phyloP scores from a whole-genome alignment of 2,888 invertebrate genomes.

The Trachelus iudaicus region DNA sequence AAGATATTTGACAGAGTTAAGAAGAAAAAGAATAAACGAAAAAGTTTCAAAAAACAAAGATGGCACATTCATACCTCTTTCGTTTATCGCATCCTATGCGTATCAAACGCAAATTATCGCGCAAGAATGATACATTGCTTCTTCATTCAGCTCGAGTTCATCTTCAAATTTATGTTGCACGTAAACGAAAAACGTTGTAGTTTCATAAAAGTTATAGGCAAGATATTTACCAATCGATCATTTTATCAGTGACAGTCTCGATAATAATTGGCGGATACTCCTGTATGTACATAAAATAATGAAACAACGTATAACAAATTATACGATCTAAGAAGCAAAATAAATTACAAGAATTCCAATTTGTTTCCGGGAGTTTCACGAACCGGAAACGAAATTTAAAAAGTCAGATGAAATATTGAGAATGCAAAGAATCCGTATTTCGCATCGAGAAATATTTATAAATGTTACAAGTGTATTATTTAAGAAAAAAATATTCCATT shows the following conservation, averaged over 20 bases:
- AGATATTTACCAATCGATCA: neutral
- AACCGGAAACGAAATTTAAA: too few species aligned
- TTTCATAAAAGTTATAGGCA: neutral
- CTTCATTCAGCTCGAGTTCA: too few species aligned
- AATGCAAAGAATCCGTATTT: too few species aligned
- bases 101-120: too few species aligned
- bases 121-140: too few species aligned
- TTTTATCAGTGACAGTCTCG: neutral
- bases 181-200: neutral
- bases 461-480: neutral
- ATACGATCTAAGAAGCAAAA: neutral
- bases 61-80: neutral
- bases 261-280: neutral
- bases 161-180: too few species aligned
- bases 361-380: neutral
- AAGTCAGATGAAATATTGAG: too few species aligned
- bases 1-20: neutral
- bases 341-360: neutral
- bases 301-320: neutral
- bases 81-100: neutral
- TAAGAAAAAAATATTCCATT: neutral
- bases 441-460: too few species aligned
- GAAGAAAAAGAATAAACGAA: neutral
- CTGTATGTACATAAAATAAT: neutral
- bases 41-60: neutral